A percentile compares a stretch with the other conserved stretches of the same genome.
Evolutionary conservation across 2,888 invertebrate species (phyloP).

Genomic region (Lingula anatina): DNA sequence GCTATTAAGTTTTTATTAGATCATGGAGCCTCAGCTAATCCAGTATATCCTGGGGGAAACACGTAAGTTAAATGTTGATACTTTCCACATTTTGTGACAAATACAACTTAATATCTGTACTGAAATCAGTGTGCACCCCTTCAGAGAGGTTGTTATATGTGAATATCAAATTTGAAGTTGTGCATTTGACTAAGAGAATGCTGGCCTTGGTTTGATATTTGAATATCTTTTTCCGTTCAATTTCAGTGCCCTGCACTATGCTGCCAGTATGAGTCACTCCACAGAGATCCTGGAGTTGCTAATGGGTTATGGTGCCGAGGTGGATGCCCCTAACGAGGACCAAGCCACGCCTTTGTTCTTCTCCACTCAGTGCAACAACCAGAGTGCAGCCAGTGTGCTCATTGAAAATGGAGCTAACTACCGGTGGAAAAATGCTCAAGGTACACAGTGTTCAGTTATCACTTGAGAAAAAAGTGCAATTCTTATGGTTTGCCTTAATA

Average conservation of each 20-base stretch:
- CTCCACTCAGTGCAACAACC: slow-evolving; percentile 45
- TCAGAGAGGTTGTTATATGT: not conserved
- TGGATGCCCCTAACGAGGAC: slow-evolving; percentile 40
- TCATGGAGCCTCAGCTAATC: slow-evolving; percentile 40
- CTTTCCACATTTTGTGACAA: too few relatives aligned
- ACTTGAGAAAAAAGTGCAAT: not conserved
- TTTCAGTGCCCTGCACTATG: slow-evolving; percentile 42
- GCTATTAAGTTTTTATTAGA: slow-evolving; percentile 41
- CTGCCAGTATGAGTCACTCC: slow-evolving; percentile 33
- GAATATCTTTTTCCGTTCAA: slow-evolving; percentile 5
- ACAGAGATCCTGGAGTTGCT: slow-evolving; percentile 42
- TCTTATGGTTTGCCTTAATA: too few relatives aligned
- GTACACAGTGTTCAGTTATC: slow-evolving; percentile 12
- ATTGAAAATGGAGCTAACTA: slow-evolving; percentile 38
- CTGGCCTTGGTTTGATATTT: not conserved
- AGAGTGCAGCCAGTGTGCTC: slow-evolving; percentile 41
- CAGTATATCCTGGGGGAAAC: slow-evolving; percentile 40
- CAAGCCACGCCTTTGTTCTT: slow-evolving; percentile 43
- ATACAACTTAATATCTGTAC: too few relatives aligned
- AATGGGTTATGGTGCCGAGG: slow-evolving; percentile 34
- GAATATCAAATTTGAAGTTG: not conserved
- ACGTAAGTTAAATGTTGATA: slow-evolving; percentile 26
- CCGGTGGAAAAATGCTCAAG: slow-evolving; percentile 37
- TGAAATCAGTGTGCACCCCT: too few relatives aligned
- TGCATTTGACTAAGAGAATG: too few relatives aligned